A percentile compares a stretch with the other conserved stretches of the same genome.
These are phyloP conservation scores for Caenorhabditis wallacei DNA, from an alignment of 2,888 invertebrate genomes.

Conservation along the genomic window DNA sequence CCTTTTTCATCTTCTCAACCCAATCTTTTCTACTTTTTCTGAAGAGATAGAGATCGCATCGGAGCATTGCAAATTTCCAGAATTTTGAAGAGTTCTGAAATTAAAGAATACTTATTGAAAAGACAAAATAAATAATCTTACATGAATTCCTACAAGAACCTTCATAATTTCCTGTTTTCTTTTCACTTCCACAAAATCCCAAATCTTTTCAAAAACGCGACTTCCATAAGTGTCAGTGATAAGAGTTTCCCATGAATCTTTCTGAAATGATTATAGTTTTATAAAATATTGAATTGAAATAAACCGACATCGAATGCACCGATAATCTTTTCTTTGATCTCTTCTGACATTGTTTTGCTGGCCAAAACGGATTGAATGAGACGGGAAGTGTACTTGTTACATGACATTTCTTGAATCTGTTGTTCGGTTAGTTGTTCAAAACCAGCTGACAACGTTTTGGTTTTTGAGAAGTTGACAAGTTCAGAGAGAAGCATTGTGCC, in stretches of 20 bases:
- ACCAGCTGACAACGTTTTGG: constrained; percentile 63
- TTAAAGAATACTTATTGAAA: background rate
- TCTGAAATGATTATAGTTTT: constrained; percentile 44
- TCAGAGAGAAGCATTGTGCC: constrained; percentile 61
- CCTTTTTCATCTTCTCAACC: constrained; percentile 68
- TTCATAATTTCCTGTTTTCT: constrained; percentile 71
- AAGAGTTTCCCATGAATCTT: constrained; percentile 61
- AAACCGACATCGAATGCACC: constrained; percentile 62
- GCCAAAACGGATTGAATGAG: constrained; percentile 64
- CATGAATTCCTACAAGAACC: constrained; percentile 66
- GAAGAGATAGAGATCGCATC: constrained; percentile 67
- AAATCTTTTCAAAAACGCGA: constrained; percentile 69
- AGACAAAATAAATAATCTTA: constrained; percentile 56
- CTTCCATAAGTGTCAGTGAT: constrained; percentile 67
- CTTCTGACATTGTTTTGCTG: constrained; percentile 57
- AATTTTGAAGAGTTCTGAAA: constrained; percentile 68
- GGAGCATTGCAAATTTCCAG: constrained; percentile 73
- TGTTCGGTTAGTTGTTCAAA: constrained; percentile 50
- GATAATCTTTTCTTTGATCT: constrained; percentile 60
- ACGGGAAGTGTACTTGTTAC: constrained; percentile 61
- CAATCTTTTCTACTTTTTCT: constrained; percentile 69
- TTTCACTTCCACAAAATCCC: constrained; percentile 66
- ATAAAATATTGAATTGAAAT: background rate
- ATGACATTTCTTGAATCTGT: constrained; percentile 61
- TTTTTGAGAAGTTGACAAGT: constrained; percentile 64